Evolutionary conservation across 2,888 invertebrate genomes (phyloP), one percentile per base, ranked within the genome.

Genomic region (Auanema freiburgensis): DNA sequence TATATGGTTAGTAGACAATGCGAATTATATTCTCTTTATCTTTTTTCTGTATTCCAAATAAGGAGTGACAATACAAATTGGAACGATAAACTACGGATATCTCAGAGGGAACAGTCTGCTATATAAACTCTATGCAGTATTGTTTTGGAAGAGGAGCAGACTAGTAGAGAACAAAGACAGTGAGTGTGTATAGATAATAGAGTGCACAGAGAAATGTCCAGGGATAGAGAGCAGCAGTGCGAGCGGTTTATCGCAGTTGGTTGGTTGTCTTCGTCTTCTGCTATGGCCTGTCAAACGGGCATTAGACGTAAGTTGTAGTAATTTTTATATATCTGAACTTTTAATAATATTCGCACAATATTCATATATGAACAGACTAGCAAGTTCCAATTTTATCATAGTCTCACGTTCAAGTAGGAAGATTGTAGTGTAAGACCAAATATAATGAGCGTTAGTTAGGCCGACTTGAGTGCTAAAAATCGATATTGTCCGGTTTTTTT

Each of bases 281-380:
- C 57, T 16, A 80, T 80, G 80, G 78, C 80, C 63, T 80, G 79
- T 68, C 80, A 80, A 66, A 80, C 79, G 60, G 80, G 80, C 60
- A 80, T 80, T 61, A 71, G 79, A 79, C 75, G 79, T 79, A 16
- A 62, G 69, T 69, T 65, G 21, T 42, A n/a, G 11, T 42, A 18
- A 23, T 40, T 60, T n/a, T 56, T 56, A n/a, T 16, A 25, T 23
- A 11, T 49, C 51, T 33, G 33, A 5, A 33, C 12, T 40, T 18
- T 57, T 66, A 24, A 24, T 25, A 33, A 66, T 57, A 33, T 33
- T 55, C 21, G 42, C 18, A n/a, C n/a, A n/a, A n/a, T n/a, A n/a
- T 33, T 18, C 23, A 14, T 24, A 14, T n/a, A 23, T 23, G 18
- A 23, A 52, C n/a, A 52, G 52, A 21, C 52, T 23, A 52, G 21